Evolutionary conservation across 2,797 vertebrate genomes (phyloP).

Genomic region (Tragopan temminckii): DNA sequence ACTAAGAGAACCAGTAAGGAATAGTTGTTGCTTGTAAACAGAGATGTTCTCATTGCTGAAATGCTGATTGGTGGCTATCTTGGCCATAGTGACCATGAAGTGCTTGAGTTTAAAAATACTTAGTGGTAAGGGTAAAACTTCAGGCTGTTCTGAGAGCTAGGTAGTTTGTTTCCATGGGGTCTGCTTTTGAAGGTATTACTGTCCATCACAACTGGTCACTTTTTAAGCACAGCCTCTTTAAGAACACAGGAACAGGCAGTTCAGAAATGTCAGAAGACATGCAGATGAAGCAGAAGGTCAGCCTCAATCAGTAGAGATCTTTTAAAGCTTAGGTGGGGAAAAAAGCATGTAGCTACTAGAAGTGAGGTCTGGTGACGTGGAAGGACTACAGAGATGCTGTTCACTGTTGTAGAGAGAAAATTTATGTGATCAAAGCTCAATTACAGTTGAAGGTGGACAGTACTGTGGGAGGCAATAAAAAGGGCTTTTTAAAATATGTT

Average conservation of each 20-base stretch:
- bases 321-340: background rate
- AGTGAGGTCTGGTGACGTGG: background rate
- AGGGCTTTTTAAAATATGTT: background rate
- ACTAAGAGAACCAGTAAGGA: background rate
- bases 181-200: background rate
- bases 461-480: background rate
- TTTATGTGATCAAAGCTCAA: background rate
- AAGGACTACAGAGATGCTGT: background rate
- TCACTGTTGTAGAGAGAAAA: background rate
- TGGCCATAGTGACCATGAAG: background rate
- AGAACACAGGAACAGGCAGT: no score
- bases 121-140: background rate
- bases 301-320: background rate
- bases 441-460: background rate
- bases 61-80: background rate
- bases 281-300: background rate
- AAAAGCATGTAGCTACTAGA: background rate
- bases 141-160: background rate
- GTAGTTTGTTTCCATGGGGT: background rate
- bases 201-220: no score
- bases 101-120: background rate
- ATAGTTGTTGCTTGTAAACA: background rate
- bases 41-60: no score
- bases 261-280: background rate
- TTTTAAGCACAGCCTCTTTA: no score